These are phyloP conservation scores for Drosophila algonquin DNA, from an alignment of 2,888 invertebrate species.

Conservation along the genomic window DNA sequence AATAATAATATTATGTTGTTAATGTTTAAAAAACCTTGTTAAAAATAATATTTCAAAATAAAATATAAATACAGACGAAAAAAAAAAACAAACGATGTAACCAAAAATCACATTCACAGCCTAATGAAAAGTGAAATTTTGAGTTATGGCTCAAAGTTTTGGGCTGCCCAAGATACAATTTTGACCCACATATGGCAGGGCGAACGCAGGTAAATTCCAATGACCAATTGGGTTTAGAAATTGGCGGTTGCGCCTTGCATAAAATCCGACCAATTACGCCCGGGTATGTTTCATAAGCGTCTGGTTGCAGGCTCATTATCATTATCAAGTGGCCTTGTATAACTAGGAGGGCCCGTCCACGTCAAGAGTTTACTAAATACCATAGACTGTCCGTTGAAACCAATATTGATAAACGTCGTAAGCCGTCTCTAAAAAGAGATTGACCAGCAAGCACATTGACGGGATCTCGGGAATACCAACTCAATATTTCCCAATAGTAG, in stretches of 20 bases:
- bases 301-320: slow-evolving; percentile 29
- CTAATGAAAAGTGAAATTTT: slow-evolving; percentile 71
- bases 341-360: slow-evolving; percentile 14
- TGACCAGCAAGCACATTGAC: too few relatives aligned
- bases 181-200: slow-evolving; percentile 52
- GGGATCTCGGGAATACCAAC: too few relatives aligned
- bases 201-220: slow-evolving; percentile 63
- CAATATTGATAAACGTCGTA: neutral
- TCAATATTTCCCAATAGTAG: too few relatives aligned
- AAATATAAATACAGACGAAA: slow-evolving; percentile 76
- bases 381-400: neutral
- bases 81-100: slow-evolving; percentile 19
- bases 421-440: too few relatives aligned
- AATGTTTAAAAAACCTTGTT: slow-evolving; percentile 84
- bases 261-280: slow-evolving; percentile 62
- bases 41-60: slow-evolving; percentile 83
- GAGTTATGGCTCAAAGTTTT: slow-evolving; percentile 39
- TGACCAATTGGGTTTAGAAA: slow-evolving; percentile 73
- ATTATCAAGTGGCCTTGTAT: slow-evolving; percentile 38
- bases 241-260: slow-evolving; percentile 65
- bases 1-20: slow-evolving; percentile 83
- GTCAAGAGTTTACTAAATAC: neutral
- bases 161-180: slow-evolving; percentile 44
- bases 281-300: slow-evolving; percentile 59
- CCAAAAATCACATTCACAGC: slow-evolving; percentile 14